phyloP scores from a whole-genome alignment of 2,888 invertebrate species.

The Baronia brevicornis region DNA sequence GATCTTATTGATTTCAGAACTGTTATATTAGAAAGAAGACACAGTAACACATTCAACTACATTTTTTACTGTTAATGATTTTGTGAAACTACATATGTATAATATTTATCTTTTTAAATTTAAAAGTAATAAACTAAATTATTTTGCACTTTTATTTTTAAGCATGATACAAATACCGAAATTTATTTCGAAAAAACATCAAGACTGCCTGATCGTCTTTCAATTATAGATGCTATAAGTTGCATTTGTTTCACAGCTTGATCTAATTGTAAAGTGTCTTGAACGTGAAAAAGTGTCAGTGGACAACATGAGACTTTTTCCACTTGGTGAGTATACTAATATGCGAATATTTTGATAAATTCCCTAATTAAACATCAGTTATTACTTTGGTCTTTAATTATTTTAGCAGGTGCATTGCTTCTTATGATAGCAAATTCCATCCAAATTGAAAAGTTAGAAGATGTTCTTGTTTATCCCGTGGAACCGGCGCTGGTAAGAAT shows the following conservation, averaged over 20 bases:
- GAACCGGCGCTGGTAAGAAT: conserved; percentile 29
- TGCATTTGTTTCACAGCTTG: conserved; percentile 26
- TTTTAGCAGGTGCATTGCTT: conserved; percentile 22
- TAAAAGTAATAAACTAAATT: conserved; percentile 1
- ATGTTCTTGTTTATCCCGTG: conserved; percentile 28
- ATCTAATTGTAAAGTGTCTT: conserved; percentile 30
- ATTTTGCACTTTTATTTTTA: too few relatives aligned
- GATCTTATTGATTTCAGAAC: too few relatives aligned
- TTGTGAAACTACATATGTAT: too few relatives aligned
- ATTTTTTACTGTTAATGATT: too few relatives aligned
- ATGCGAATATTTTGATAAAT: too few relatives aligned
- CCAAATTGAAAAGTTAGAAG: conserved; percentile 26
- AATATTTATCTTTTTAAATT: too few relatives aligned
- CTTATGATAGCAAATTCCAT: conserved; percentile 22
- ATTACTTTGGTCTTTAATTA: conserved; percentile 6
- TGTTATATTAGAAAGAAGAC: too few relatives aligned
- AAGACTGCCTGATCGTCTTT: conserved; percentile 25
- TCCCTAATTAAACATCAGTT: too few relatives aligned
- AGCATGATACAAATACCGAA: too few relatives aligned
- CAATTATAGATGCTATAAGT: conserved; percentile 56
- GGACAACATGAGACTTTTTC: conserved; percentile 39
- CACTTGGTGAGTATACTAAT: conserved; percentile 50
- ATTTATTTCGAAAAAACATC: too few relatives aligned
- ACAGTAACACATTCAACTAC: too few relatives aligned
- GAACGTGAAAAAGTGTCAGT: conserved; percentile 22